Conservation (phyloP, 2,888 invertebrate genomes). For the Chaitophorus viminalis region DNA sequence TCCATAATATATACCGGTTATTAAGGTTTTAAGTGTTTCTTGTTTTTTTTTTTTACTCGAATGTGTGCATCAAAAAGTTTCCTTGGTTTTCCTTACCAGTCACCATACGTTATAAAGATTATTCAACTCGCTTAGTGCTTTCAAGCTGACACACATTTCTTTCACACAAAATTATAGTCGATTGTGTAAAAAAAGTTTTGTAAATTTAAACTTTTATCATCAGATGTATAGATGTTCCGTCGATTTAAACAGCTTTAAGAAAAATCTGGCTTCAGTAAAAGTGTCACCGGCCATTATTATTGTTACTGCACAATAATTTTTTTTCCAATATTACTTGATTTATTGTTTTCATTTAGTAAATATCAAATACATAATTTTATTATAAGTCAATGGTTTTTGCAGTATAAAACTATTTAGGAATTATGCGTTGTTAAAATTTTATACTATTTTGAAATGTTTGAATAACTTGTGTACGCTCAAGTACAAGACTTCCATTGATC, state of each 20-base stretch:
- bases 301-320: too few species aligned
- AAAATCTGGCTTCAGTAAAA: neutral
- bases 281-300: neutral
- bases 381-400: too few species aligned
- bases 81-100: neutral
- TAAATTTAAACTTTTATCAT: neutral
- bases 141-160: constrained; percentile 9
- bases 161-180: neutral
- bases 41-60: neutral
- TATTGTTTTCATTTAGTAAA: too few species aligned
- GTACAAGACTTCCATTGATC: too few species aligned
- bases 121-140: neutral
- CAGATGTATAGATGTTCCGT: neutral
- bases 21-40: too few species aligned
- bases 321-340: too few species aligned
- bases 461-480: too few species aligned
- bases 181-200: constrained; percentile 22
- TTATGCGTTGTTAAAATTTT: too few species aligned
- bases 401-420: too few species aligned
- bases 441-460: too few species aligned
- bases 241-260: neutral
- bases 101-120: neutral
- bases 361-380: too few species aligned
- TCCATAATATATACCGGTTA: too few species aligned
- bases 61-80: neutral